These are phyloP conservation scores for Enoplosus armatus DNA, from an alignment of 2,797 vertebrate species.

Conservation along the genomic window DNA sequence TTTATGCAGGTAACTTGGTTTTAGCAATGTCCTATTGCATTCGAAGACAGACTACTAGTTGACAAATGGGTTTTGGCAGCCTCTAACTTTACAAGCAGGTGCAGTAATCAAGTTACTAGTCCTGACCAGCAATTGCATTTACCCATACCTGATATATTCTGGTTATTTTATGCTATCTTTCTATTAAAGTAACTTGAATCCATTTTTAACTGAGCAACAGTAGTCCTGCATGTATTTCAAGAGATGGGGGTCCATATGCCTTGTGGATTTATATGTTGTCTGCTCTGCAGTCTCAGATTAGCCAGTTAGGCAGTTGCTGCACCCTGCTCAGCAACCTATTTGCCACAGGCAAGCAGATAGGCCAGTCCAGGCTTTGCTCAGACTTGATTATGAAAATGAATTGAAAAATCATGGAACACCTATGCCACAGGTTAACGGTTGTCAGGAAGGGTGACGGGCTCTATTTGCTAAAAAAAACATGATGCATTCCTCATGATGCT, in stretches of 20 bases:
- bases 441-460: conserved; percentile 2
- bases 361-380: neutral
- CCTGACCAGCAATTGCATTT: too few species aligned
- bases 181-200: neutral
- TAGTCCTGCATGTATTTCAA: neutral
- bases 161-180: neutral
- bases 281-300: neutral
- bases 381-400: conserved; percentile 15
- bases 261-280: neutral
- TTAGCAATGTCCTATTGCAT: neutral
- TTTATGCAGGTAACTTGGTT: neutral
- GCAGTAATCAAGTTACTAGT: too few species aligned
- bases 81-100: too few species aligned
- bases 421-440: neutral
- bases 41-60: neutral
- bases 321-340: neutral
- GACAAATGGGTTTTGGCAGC: neutral
- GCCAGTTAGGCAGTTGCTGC: neutral
- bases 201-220: neutral
- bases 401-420: neutral
- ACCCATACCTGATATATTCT: neutral
- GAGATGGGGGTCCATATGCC: neutral
- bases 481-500: too few species aligned
- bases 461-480: conserved; percentile 2
- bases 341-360: neutral